These are phyloP conservation scores for Priocnemis perturbator DNA, from an alignment of 2,888 invertebrate species.

Conservation along the genomic window DNA sequence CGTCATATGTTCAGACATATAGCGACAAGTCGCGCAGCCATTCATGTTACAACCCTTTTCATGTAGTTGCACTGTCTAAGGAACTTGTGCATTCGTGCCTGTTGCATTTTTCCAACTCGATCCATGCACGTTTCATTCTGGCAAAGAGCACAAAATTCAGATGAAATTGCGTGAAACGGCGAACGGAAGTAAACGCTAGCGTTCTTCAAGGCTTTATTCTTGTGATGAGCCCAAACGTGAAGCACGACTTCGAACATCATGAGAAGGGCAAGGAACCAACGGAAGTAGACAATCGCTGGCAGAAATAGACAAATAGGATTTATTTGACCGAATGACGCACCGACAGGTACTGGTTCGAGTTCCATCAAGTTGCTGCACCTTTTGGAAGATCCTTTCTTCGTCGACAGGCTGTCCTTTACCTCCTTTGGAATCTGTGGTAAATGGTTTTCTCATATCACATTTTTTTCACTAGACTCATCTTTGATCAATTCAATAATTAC, in stretches of 20 bases:
- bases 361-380: conserved; percentile 45
- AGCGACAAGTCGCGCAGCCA: not conserved
- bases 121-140: conserved; percentile 80
- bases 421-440: conserved; percentile 65
- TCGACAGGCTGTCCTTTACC: conserved; percentile 51
- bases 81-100: conserved; percentile 77
- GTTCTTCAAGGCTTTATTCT: conserved; percentile 80
- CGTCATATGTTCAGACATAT: too few species aligned
- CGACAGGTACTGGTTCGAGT: conserved; percentile 58
- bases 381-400: conserved; percentile 37
- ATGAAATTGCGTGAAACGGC: conserved; percentile 82
- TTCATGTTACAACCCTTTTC: conserved; percentile 68
- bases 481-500: not conserved
- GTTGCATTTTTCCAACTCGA: conserved; percentile 81
- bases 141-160: conserved; percentile 83
- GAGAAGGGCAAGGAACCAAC: conserved; percentile 75
- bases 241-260: conserved; percentile 77
- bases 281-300: conserved; percentile 65
- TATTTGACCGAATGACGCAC: conserved; percentile 64
- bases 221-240: conserved; percentile 83
- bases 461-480: not conserved
- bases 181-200: conserved; percentile 81
- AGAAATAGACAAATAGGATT: conserved; percentile 67
- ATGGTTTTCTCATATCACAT: conserved; percentile 11
- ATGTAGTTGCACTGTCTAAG: conserved; percentile 68